Percentiles rank a stretch among this genome's conserved stretches.
Conservation (phyloP, 2,113 vertebrate genomes). For the Larimichthys crocea region DNA sequence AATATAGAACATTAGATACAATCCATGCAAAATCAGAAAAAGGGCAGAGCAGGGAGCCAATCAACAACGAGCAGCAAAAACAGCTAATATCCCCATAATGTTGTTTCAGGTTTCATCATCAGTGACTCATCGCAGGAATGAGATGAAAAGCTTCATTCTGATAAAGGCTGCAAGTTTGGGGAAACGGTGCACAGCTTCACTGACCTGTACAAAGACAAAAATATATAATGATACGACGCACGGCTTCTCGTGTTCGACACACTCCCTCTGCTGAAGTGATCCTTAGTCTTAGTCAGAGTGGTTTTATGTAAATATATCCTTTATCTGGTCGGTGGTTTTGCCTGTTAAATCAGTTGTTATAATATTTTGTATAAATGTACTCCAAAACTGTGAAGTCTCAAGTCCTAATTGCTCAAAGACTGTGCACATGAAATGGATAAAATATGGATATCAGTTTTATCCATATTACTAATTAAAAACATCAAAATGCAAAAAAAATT, state of each 20-base stretch:
- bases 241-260: too few relatives aligned
- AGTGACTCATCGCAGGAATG: not conserved
- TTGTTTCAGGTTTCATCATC: not conserved
- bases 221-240: too few relatives aligned
- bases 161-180: too few relatives aligned
- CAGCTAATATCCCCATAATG: not conserved
- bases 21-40: not conserved
- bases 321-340: not conserved
- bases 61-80: not conserved
- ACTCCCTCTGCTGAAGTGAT: too few relatives aligned
- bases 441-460: not conserved
- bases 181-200: too few relatives aligned
- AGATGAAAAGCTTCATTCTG: too few relatives aligned
- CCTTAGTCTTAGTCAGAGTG: too few relatives aligned
- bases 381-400: too few relatives aligned
- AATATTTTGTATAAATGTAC: not conserved
- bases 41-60: not conserved
- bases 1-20: not conserved
- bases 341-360: not conserved
- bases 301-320: not conserved
- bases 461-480: too few relatives aligned
- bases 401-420: not conserved
- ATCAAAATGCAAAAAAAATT: not conserved
- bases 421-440: not conserved
- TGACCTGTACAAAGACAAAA: too few relatives aligned